Base-by-base conservation (phyloP, 2,797 vertebrate species). In the Anguilla obscura region DNA sequence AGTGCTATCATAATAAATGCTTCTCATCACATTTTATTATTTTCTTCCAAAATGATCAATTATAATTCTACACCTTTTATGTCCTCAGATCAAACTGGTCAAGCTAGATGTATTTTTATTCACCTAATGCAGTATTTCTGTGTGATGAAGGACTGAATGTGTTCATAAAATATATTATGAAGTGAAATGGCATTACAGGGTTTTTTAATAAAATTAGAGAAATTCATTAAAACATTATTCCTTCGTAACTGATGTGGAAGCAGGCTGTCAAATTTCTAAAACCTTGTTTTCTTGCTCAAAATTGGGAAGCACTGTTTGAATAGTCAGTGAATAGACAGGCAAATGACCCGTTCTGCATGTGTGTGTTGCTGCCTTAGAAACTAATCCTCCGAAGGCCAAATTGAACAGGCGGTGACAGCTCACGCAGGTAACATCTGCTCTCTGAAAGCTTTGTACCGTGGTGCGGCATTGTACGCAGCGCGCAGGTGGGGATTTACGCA, bases 381-480 rank as follows among this genome's bases (percentile, higher is more conserved):
- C 95, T 96, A 96, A 97, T 96, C 95, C 96, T 94, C 91, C 93
- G 92, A 90, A 91, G 91, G 94, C 93, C 93, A 94, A 90, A 95
- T 93, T 89, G 94, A 94, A 93, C 91, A 80, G 93, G 87, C 85
- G 87, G 90, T 86, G 88, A 88, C 90, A 90, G 86, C 86, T 88
- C 87, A 88, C 85, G 88, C 90, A 91, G 88, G 90, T 90, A 94
- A 94, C 95, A 96, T 95, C 95, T 96, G 95, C 92, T 94, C 90
- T 83, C 48, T 86, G 87, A 92, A 74, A 84, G 86, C 85, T 66
- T 80, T 88, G 87, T 89, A 88, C 82, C 18, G 60, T 71, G 85
- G 86, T 85, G 76, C 84, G 56, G 33, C 76, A 82, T 86, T 50
- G 86, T 86, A 63, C 79, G 79, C 30, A 56, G 82, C 84, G 58